phyloP scores from a whole-genome alignment of 2,888 invertebrate species.

The Meteorus cinctellus region DNA sequence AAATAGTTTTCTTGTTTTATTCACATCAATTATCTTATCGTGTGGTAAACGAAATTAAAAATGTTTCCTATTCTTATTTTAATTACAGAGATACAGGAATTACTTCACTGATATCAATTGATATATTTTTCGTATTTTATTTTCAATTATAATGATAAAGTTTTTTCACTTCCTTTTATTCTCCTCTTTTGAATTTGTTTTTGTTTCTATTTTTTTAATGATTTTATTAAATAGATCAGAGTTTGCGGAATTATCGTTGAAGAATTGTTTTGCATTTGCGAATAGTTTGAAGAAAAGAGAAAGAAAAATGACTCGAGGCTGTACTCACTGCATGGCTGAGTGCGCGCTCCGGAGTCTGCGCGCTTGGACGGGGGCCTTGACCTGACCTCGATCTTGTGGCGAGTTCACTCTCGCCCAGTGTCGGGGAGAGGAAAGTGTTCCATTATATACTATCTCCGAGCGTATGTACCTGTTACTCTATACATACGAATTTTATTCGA shows the following conservation, averaged over 20 bases:
- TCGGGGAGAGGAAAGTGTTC: constrained; percentile 72
- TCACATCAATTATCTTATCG: background rate
- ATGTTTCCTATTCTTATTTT: background rate
- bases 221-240: background rate
- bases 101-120: too few species aligned
- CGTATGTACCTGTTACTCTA: constrained; percentile 44
- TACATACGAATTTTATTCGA: constrained; percentile 17
- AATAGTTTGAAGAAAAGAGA: background rate
- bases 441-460: constrained; percentile 58
- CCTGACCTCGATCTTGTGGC: constrained; percentile 72
- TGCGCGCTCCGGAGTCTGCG: constrained; percentile 54
- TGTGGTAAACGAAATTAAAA: too few species aligned
- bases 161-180: too few species aligned
- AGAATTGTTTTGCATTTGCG: background rate
- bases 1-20: background rate
- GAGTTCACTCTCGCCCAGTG: constrained; percentile 73
- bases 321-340: constrained; percentile 28
- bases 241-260: background rate
- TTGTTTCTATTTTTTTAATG: background rate
- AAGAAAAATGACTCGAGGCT: constrained; percentile 16
- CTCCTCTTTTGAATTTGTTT: too few species aligned
- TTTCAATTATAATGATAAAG: too few species aligned
- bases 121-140: too few species aligned
- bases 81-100: too few species aligned
- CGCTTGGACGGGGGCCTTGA: constrained; percentile 70